Evolutionary conservation across 2,888 invertebrate species (phyloP).

Genomic region (Perizoma affinitatum): DNA sequence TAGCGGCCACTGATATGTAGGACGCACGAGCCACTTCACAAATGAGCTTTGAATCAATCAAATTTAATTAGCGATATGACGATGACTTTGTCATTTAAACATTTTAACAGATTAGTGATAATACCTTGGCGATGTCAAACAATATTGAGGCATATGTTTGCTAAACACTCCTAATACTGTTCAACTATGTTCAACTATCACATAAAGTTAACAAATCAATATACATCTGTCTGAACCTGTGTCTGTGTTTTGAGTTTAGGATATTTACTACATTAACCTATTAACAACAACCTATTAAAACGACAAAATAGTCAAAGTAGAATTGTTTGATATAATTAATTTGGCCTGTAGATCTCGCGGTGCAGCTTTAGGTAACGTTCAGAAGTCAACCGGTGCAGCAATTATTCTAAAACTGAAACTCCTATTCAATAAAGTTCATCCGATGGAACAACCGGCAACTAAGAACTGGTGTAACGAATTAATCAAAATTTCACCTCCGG

Average conservation of each 20-base stretch:
- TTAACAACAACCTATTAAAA: neutral
- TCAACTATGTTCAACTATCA: neutral
- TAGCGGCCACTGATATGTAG: conserved; percentile 62
- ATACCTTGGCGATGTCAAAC: too few relatives aligned
- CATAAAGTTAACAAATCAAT: too few relatives aligned
- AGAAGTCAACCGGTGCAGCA: conserved; percentile 58
- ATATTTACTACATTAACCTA: too few relatives aligned
- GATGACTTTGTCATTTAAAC: too few relatives aligned
- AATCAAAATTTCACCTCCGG: conserved; percentile 81
- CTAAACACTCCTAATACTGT: too few relatives aligned
- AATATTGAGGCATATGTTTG: too few relatives aligned
- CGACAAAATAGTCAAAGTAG: neutral
- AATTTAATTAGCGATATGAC: conserved; percentile 61
- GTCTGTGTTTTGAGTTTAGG: too few relatives aligned
- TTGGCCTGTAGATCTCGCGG: conserved; percentile 1
- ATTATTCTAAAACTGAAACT: conserved; percentile 57
- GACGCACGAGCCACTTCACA: conserved; percentile 64
- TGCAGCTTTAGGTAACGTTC: conserved; percentile 42
- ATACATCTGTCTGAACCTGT: too few relatives aligned
- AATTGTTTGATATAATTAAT: conserved; percentile 3
- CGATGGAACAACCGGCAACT: conserved; percentile 60
- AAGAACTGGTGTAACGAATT: conserved; percentile 77
- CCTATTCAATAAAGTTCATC: conserved; percentile 67
- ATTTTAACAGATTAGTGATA: too few relatives aligned
- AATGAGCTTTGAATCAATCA: conserved; percentile 69